Base-by-base conservation (phyloP, 2,888 invertebrate species). In the Allolobophora icterica region DNA sequence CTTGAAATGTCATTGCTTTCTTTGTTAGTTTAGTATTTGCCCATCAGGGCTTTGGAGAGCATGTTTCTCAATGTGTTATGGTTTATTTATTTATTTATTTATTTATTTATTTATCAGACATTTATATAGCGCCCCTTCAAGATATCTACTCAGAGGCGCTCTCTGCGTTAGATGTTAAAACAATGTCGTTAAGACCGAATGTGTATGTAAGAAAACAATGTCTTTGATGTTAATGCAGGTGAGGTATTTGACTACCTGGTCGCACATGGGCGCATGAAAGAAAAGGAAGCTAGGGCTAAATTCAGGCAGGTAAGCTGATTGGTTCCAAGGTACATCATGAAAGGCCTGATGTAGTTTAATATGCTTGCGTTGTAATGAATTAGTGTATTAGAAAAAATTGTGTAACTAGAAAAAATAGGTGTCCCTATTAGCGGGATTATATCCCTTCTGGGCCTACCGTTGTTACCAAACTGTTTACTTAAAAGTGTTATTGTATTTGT, bases 171-270 rank as follows among this genome's bases (percentile, higher is more conserved):
- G n/a, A n/a, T n/a, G n/a, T n/a, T n/a, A n/a, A n/a, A n/a, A n/a
- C n/a, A n/a, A n/a, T n/a, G n/a, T n/a, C n/a, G n/a, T n/a, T n/a
- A n/a, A n/a, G n/a, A n/a, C n/a, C n/a, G n/a, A n/a, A n/a, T n/a
- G n/a, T n/a, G n/a, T n/a, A n/a, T n/a, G n/a, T n/a, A n/a, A n/a
- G n/a, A n/a, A n/a, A n/a, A n/a, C n/a, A n/a, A n/a, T 71, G 71
- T 71, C 71, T 71, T 71, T 71, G 19, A 71, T 40, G 17, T 42
- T 93, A 17, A 71, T 94, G 21, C 93, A 95, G 96, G 96, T 93
- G 99, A 99, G 96, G 99, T 99, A 94, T 99, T 99, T 96, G 99
- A 99, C 96, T 99, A 99, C 93, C 93, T 96, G 91, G 96, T 92
- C 97, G 97, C 92, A 90, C 97, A 98, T 95, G 99, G 99, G 3